Evolutionary conservation across 2,797 vertebrate genomes (phyloP).

Genomic region (Coreius guichenoti): DNA sequence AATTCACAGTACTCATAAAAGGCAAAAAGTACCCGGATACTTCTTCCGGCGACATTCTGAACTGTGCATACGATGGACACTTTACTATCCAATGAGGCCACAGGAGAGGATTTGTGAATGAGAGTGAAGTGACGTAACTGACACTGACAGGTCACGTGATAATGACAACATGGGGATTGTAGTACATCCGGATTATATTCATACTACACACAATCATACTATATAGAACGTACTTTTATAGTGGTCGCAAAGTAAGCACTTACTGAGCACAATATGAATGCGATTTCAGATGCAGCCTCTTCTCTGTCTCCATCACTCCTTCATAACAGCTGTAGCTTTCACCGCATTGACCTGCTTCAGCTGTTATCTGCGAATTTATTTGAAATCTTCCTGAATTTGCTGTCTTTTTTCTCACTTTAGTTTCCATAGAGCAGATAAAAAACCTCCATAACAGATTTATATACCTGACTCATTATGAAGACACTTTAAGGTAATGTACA

Average conservation of each 20-base stretch:
- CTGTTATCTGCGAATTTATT: neutral
- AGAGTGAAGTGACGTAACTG: neutral
- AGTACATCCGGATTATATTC: neutral
- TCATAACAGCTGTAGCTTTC: neutral
- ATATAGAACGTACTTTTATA: neutral
- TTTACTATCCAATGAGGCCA: neutral
- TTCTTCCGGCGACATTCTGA: neutral
- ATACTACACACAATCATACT: neutral
- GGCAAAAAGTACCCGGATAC: neutral
- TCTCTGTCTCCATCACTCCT: neutral
- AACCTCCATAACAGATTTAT: constrained; percentile 88
- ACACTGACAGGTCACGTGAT: neutral
- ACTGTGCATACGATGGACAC: neutral
- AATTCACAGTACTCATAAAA: neutral
- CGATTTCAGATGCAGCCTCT: neutral
- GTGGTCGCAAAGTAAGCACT: neutral
- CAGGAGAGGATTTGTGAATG: neutral
- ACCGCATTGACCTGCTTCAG: neutral
- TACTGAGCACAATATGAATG: no score
- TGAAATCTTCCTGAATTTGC: neutral
- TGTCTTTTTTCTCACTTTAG: constrained; percentile 71
- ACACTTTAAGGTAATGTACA: constrained; percentile 84
- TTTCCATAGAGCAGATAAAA: constrained; percentile 90
- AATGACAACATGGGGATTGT: neutral
- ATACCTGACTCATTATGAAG: constrained; percentile 84